Evolutionary conservation across 2,113 vertebrate genomes (phyloP).

Genomic region (Mus musculus): GRCm39 chr5:48953501-48954000

Average conservation of each 20-base stretch:
- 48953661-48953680: not conserved
- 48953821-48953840: not conserved
- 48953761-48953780: not conserved
- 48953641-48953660: not conserved
- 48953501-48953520: not conserved
- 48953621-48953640: not conserved
- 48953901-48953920: not conserved
- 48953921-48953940: not conserved
- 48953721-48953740: not conserved
- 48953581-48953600: not conserved
- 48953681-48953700: not conserved
- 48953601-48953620: constrained; percentile 1
- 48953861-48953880: not conserved
- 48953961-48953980: not conserved
- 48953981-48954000: not conserved
- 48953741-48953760: not conserved
- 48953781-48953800: not conserved
- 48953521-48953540: not conserved
- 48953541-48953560: not conserved
- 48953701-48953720: not conserved
- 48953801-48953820: not conserved
- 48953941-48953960: not conserved
- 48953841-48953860: not conserved
- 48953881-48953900: not conserved
- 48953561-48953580: not conserved